Evolutionary conservation across 2,113 vertebrate genomes (phyloP).

Genomic region (Ahaetulla prasina): DNA sequence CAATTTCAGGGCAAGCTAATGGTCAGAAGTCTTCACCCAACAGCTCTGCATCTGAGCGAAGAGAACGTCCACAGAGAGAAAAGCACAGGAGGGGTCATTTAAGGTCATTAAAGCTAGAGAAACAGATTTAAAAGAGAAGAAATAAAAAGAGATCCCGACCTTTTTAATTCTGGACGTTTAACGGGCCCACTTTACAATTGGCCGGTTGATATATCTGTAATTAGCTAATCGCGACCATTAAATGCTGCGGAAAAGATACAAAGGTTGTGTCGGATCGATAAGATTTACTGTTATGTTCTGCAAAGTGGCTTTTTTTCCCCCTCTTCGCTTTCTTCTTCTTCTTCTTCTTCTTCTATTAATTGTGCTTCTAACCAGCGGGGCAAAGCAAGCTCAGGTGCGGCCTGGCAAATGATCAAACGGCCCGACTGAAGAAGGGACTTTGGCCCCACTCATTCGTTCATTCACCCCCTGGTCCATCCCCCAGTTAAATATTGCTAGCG

Average conservation of each 20-base stretch:
- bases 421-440: not conserved
- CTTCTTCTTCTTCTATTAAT: not conserved
- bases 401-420: not conserved
- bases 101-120: not conserved
- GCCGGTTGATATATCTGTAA: not conserved
- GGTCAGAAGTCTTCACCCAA: not conserved
- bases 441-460: not conserved
- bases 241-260: not conserved
- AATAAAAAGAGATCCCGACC: not conserved
- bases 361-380: not conserved
- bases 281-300: not conserved
- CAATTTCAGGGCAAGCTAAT: not conserved
- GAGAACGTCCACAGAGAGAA: not conserved
- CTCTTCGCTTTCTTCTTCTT: accelerated
- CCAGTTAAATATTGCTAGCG: not conserved
- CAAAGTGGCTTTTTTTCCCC: not conserved
- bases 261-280: constrained; percentile 6
- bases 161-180: not conserved
- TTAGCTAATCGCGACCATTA: not conserved
- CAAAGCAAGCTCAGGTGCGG: not conserved
- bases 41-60: not conserved
- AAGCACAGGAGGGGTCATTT: not conserved
- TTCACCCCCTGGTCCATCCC: not conserved
- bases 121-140: not conserved
- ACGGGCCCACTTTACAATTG: not conserved